Evolutionary conservation across 2,113 vertebrate species (phyloP).

Genomic region (Passer montanus): DNA sequence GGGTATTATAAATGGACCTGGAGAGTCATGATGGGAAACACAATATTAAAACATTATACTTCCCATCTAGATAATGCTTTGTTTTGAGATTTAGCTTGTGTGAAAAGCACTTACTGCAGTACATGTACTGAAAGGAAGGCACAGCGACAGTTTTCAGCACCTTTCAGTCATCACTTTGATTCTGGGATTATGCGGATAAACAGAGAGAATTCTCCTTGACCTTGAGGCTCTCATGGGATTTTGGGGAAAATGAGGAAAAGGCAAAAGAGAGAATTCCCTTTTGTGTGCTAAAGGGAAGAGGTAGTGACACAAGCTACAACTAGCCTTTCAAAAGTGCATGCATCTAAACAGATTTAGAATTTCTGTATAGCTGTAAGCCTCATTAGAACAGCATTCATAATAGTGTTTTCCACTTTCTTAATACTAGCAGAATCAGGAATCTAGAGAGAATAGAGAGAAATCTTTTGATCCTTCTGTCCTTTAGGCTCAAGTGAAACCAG

Average conservation of each 20-base stretch:
- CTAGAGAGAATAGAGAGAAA: background rate
- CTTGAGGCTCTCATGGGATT: background rate
- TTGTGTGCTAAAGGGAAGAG: background rate
- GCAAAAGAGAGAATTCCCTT: background rate
- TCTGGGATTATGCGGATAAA: background rate
- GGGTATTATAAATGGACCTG: background rate
- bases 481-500: background rate
- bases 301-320: background rate
- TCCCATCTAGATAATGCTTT: background rate
- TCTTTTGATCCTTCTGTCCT: background rate
- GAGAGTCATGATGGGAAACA: background rate
- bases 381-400: background rate
- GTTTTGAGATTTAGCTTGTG: background rate
- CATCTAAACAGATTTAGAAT: background rate
- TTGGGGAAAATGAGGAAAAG: background rate
- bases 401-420: background rate
- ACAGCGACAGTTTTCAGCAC: background rate
- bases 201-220: background rate
- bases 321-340: background rate
- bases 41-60: background rate
- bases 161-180: background rate
- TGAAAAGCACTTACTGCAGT: background rate
- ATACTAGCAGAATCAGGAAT: background rate
- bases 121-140: background rate
- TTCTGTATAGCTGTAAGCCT: fast-evolving